Evolutionary conservation across 2,888 invertebrate genomes (phyloP).

Genomic region (Schizaphis graminum): DNA sequence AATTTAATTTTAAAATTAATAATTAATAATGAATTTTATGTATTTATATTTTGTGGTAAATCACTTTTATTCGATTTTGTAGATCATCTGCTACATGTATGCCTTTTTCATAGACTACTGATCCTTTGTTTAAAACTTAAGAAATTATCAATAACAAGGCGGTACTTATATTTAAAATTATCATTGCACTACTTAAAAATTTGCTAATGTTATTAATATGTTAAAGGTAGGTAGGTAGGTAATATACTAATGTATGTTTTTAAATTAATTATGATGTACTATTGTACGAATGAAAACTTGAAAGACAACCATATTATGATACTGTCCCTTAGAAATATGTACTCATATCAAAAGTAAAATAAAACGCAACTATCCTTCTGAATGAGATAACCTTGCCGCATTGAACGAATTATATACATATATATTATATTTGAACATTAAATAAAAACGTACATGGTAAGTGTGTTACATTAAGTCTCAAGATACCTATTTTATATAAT

Average conservation of each 20-base stretch:
- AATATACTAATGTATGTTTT: not conserved
- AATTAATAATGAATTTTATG: not conserved
- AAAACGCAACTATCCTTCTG: not conserved
- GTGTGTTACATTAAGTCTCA: not conserved
- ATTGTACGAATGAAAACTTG: not conserved
- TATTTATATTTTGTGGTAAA: not conserved
- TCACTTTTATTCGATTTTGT: not conserved
- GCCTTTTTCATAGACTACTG: not conserved
- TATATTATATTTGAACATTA: not conserved
- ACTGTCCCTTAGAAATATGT: not conserved
- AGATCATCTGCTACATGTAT: not conserved
- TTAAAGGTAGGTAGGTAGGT: not conserved
- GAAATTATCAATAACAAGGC: not conserved
- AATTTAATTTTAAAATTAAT: not conserved
- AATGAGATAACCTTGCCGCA: not conserved
- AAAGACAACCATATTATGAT: not conserved
- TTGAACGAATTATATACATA: not conserved
- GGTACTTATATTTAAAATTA: not conserved
- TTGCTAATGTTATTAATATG: not conserved
- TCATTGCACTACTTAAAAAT: not conserved
- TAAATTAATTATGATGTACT: not conserved
- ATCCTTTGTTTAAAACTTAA: not conserved
- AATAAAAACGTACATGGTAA: not conserved
- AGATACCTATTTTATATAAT: slow-evolving; percentile 35
- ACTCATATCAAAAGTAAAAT: slow-evolving; percentile 7